Base-by-base conservation (phyloP, 2,888 invertebrate genomes). In the Plebejus anna region DNA sequence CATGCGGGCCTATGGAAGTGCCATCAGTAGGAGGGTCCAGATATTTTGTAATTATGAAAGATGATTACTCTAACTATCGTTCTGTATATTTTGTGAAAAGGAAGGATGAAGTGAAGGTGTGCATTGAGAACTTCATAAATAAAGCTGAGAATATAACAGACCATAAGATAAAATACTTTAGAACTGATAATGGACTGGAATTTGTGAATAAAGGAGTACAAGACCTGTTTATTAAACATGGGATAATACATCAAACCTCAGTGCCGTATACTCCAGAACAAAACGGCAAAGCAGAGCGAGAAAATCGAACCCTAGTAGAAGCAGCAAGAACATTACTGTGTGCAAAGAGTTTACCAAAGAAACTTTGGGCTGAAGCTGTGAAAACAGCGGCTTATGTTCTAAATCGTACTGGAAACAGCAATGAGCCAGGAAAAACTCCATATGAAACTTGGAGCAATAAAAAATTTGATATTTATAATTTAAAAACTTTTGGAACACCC, bases 261-360 rank as follows among this genome's bases (percentile, higher is more conserved):
- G 32, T 70, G 9, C 13, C 70, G 4, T 70, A 70, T 70, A 70
- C 70, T 4, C 70, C 38, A 0, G 82, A 87, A 79, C 85, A 88
- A 79, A 90, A 89, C 80, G 86, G 86, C 4, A 78, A 80, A 76
- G 83, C 84, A 0, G 86, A 87, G 76, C 79, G 85, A 11, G 84
- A 87, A 77, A 79, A 76, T 36, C 16, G 84, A 77, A 77, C 78
- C 16, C 42, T 79, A 36, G 75, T 79, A 22, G 85, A 85, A 79
- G 80, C 83, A 28, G 83, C 82, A 66, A 78, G 85, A 61, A 78
- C 78, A 76, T 76, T 77, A 77, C 22, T 78, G 28, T 38, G n/a
- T 36, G 77, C 75, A n/a, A 75, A 32, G 5, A 51, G 51, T 11
- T 32, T 78, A 75, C 78, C 76, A 5, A 78, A 78, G 57, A 77